Evolutionary conservation across 2,797 vertebrate genomes (phyloP).

Genomic region (Varecia variegata): DNA sequence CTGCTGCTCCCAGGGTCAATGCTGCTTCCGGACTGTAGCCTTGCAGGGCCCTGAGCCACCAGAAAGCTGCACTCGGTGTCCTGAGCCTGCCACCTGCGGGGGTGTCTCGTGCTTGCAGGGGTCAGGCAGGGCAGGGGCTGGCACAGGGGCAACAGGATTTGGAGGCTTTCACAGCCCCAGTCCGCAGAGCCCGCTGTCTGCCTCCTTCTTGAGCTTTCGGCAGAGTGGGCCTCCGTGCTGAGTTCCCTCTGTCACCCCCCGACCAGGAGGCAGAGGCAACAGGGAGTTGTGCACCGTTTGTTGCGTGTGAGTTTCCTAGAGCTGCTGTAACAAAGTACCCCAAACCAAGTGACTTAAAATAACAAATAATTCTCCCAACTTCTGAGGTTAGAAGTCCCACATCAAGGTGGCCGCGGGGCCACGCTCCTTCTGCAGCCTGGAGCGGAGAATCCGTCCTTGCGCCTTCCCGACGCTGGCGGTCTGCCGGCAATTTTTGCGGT

Average conservation of each 20-base stretch:
- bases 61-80: neutral
- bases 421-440: neutral
- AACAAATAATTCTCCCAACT: neutral
- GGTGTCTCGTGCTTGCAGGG: accelerated
- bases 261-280: neutral
- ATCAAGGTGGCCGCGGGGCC: neutral
- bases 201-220: neutral
- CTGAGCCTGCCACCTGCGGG: neutral
- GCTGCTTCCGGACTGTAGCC: neutral
- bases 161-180: neutral
- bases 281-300: neutral
- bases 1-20: neutral
- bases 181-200: neutral
- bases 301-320: neutral
- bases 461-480: neutral
- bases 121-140: neutral
- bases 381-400: neutral
- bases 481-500: neutral
- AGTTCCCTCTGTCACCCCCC: neutral
- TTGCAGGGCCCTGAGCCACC: neutral
- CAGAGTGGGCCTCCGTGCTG: neutral
- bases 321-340: neutral
- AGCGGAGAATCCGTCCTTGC: neutral
- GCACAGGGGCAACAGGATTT: neutral
- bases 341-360: neutral